A percentile compares a stretch with the other conserved stretches of the same genome.
Conservation (phyloP, 2,113 vertebrate genomes). For the Mobula hypostoma region DNA sequence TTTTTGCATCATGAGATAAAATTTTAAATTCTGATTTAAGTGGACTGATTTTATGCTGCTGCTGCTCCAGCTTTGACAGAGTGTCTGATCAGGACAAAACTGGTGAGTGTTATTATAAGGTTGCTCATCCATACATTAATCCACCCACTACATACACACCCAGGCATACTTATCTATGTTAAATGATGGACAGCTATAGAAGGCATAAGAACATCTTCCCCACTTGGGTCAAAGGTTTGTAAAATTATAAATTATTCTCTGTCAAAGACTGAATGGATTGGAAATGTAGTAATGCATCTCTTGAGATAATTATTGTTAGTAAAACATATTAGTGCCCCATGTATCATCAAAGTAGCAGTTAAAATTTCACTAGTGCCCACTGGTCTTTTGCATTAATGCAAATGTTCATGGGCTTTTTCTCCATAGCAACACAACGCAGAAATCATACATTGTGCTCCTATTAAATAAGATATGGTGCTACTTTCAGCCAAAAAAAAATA, state of each 20-base stretch:
- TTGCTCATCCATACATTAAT: background rate
- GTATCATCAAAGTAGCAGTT: background rate
- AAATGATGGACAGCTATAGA: background rate
- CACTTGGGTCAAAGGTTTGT: background rate
- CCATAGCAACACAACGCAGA: background rate
- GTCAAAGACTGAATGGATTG: constrained; percentile 23
- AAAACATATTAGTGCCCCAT: background rate
- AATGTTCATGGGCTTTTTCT: background rate
- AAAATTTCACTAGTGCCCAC: background rate
- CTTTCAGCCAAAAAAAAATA: background rate
- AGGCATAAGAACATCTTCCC: background rate
- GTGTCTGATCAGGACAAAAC: background rate
- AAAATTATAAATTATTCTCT: background rate
- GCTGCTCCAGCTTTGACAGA: background rate
- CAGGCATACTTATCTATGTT: background rate
- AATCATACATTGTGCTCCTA: background rate
- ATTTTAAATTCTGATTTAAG: background rate
- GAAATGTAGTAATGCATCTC: background rate
- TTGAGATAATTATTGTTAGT: background rate
- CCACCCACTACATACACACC: background rate
- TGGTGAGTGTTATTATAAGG: background rate
- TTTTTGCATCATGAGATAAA: background rate
- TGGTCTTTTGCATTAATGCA: background rate
- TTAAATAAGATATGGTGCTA: background rate
- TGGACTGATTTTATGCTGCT: background rate